Evolutionary conservation across 2,113 vertebrate species (phyloP), one percentile per base, ranked within the genome.

Genomic region (Pandion haliaetus): DNA sequence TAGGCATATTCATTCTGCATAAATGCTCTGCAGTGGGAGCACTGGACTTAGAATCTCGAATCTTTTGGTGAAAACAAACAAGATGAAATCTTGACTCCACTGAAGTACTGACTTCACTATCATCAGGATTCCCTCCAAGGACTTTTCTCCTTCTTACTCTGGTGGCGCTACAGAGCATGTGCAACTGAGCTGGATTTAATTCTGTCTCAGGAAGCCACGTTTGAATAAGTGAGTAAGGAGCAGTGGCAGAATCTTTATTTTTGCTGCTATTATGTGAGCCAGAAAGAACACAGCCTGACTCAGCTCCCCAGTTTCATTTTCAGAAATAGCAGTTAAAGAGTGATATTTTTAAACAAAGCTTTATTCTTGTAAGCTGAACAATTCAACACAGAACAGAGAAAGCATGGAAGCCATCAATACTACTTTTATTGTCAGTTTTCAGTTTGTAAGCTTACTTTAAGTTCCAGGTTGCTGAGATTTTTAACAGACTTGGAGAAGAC

Each of bases 271-370:
- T 92, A 66, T 12, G 50, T 59, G 63, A 93, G 76, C 79, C 74
- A 93, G 93, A 83, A 82, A 86, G 80, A 90, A 66, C 72, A 90
- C 49, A 81, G 76, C 76, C 91, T 66, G 67, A 78, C 63, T 90
- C 82, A 69, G 78, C 80, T 93, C 88, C 79, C 69, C 5, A 4
- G 52, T 49, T 81, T 23, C 61, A 38, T 74, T 82, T 92, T 59
- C 80, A 92, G 86, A 89, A 86, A 88, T n/a, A 85, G 5, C 34
- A 49, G 76, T 77, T 54, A 14, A 72, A 80, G 57, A 82, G 40
- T 44, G 47, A 12, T 73, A 69, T 76, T 90, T 94, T 95, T 54
- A 79, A 96, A 47, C n/a, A 74, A 61, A 29, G 18, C 44, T 95
- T 93, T 94, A 59, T 86, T 86, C 82, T 81, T 82, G 62, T 70